Base-by-base conservation (phyloP, 2,797 vertebrate species). In the Pagetopsis macropterus region DNA sequence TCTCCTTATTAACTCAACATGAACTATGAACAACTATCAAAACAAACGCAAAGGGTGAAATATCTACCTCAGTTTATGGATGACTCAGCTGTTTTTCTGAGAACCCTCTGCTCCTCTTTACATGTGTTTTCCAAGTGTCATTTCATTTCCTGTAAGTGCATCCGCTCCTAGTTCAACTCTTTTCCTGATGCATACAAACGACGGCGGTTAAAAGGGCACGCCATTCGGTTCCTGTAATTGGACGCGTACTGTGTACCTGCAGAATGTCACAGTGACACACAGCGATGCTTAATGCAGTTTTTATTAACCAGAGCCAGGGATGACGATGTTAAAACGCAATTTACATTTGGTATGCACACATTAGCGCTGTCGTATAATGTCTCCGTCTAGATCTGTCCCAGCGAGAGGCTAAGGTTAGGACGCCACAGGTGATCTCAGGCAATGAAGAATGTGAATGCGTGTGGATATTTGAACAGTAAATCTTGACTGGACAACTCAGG, bases 121-220 rank as follows among this genome's bases (percentile, higher is more conserved):
- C 37, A 52, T 55, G 50, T 1, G 33, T 73, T 70, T 37, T 56
- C 12, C 21, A 31, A 58, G 55, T 68, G 52, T 56, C 45, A 66
- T 69, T 79, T 37, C 33, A 45, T 72, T 54, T 63, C 14, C 62
- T 81, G 69, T 74, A 55, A 76, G 76, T 76, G 75, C 67, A 77
- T 50, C 44, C 46, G 16, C 37, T 65, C n/a, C 13, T 45, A 21
- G 44, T 33, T 21, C 31, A 76, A 62, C n/a, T 61, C 64, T 8
- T 19, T 49, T 43, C 78, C 76, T 74, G 73, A 82, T 77, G 74
- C 70, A 83, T 84, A 75, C 43, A 84, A 70, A 79, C 82, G 65
- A 72, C 79, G 46, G 78, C 37, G 69, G 76, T 75, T 75, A 40
- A 88, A 90, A 90, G 81, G 82, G 72, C 70, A 78, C 15, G 75